Base-by-base conservation (phyloP, 2,797 vertebrate genomes). In the Parauchenoglanis ngamensis region DNA sequence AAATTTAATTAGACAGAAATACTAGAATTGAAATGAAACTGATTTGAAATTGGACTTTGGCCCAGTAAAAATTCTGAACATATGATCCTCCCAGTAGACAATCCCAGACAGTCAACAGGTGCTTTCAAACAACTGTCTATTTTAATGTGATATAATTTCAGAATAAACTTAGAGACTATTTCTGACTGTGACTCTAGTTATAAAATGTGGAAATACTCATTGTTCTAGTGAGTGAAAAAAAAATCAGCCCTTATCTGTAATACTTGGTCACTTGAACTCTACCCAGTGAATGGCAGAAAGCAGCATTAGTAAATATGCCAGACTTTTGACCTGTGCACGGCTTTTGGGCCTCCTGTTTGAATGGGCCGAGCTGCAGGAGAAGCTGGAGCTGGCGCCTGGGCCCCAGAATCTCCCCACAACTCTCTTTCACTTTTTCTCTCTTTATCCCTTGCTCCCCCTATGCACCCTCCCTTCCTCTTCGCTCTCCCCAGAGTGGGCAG, bases 401-500 rank as follows among this genome's bases (percentile, higher is more conserved):
- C 75, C 89, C 87, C 88, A 84, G 87, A 88, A 88, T 90, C 82
- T 85, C 86, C 83, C 79, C 87, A 83, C 85, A 90, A 87, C 82
- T 84, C 85, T 84, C 86, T 89, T 90, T 91, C 75, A 88, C 79
- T 82, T 86, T 59, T 89, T 89, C 83, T 86, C 79, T 87, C 65
- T 80, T 84, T 88, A 84, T 73, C 83, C 78, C 59, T 83, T 72
- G 73, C 57, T 25, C 86, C 87, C 79, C 77, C 54, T 83, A 78
- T 67, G 70, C 72, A 35, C 63, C 72, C 65, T 65, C 79, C 78
- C 54, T 49, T 85, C 56, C 61, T 86, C 59, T 85, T 77, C 72
- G 68, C 82, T 86, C 77, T 88, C 87, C 87, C 77, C 75, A 73
- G 88, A 86, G 85, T 85, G 89, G 91, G 92, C 93, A 94, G 95